Percentiles rank a stretch among this genome's conserved stretches.
Conservation (phyloP, 1,140 invertebrate species). For the Penaeus chinensis region DNA sequence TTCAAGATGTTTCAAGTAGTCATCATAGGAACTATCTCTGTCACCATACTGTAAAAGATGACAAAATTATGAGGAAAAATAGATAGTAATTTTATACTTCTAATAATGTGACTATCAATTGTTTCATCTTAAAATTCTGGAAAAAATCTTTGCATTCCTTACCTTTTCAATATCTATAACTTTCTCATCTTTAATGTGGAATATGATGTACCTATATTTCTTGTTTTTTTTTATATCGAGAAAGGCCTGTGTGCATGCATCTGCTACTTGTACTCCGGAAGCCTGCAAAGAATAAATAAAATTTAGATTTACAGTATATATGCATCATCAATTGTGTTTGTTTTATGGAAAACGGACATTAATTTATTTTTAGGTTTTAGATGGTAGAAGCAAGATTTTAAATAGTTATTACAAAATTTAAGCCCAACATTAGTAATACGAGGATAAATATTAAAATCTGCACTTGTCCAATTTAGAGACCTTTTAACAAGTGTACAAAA, state of each 20-base stretch:
- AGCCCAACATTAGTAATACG: too few relatives aligned
- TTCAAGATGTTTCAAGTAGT: conserved; percentile 90
- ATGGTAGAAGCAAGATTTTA: too few relatives aligned
- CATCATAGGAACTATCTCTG: conserved; percentile 87
- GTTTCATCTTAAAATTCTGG: too few relatives aligned
- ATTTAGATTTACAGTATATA: not conserved
- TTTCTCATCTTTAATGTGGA: conserved; percentile 90
- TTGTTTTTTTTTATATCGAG: conserved; percentile 98
- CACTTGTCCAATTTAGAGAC: too few relatives aligned
- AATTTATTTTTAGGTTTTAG: too few relatives aligned
- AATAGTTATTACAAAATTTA: too few relatives aligned
- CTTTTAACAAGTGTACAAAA: too few relatives aligned
- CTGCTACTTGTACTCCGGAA: conserved; percentile 94
- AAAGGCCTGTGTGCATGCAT: conserved; percentile 93
- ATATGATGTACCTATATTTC: conserved; percentile 95
- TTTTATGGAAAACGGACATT: too few relatives aligned
- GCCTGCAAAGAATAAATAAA: conserved; percentile 76
- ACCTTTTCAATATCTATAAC: conserved; percentile 64
- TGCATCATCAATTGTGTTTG: too few relatives aligned
- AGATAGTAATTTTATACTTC: too few relatives aligned
- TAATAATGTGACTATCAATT: too few relatives aligned
- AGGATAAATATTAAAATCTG: too few relatives aligned
- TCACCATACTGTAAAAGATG: conserved; percentile 69
- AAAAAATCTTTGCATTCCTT: conserved; percentile 22
- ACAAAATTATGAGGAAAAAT: not conserved